Evolutionary conservation across 2,888 invertebrate species (phyloP), one percentile per base, ranked within the genome.

Genomic region (Malacosoma neustria): DNA sequence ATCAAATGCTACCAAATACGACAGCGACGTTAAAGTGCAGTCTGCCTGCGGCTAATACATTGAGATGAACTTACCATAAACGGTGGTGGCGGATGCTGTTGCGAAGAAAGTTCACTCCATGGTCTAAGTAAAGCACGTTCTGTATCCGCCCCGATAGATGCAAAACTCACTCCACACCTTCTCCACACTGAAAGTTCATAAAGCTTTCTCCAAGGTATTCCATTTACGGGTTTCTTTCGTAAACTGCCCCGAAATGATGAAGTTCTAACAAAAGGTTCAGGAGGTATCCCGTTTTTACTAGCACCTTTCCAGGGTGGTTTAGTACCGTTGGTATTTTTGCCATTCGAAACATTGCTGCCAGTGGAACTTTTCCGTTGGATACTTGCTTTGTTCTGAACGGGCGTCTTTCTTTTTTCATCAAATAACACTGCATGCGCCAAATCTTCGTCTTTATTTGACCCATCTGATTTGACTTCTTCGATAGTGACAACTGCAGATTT

Each of bases 141-240:
- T 29, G 66, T 55, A 44, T 84, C 80, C 29, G 82, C 77, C 32
- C 80, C 82, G 36, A 71, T 69, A 14, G 69, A 53, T 30, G 80
- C 75, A 49, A 85, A 85, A 59, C 69, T 84, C 44, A 85, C 80
- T 34, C 85, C 84, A 48, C 69, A 86, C 72, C 87, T 82, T 62
- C 87, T 77, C 72, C 87, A 80, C 47, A 88, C 64, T 31, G 89
- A 87, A 62, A 88, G 71, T 56, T 88, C 87, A 54, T 88, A 77
- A 43, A 89, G 64, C 55, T 86, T 79, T 48, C 85, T 80, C 89
- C 89, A 89, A 30, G 87, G 79, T 32, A 86, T 62, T 9, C 74
- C 81, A 47, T 86, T 73, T 29, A 58, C 51, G 30, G 70, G 72
- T 48, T 73, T 72, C 66, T 82, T 87, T 38, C 72, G 72, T 35